These are phyloP conservation scores for Ryuthela nishihirai DNA, from an alignment of 2,888 invertebrate genomes.

Conservation along the genomic window DNA sequence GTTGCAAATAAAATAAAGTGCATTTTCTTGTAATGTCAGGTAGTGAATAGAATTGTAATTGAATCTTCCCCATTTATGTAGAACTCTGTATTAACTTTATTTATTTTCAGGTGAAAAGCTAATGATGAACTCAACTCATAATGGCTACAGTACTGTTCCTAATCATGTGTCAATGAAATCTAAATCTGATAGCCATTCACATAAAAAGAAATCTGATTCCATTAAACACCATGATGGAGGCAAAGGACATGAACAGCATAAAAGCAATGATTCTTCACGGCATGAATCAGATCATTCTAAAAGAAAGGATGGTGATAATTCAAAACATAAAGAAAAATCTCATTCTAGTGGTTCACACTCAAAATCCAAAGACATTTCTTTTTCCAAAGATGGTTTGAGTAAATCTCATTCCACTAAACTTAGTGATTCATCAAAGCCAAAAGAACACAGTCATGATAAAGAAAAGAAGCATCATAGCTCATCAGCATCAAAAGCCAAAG, in stretches of 20 bases:
- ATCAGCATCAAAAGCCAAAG: constrained; percentile 15
- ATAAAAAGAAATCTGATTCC: neutral
- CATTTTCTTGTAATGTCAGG: too few species aligned
- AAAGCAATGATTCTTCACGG: neutral
- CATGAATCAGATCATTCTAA: constrained; percentile 31
- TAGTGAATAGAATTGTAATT: too few species aligned
- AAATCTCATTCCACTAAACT: constrained; percentile 7
- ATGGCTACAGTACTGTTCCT: constrained; percentile 27
- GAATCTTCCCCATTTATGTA: too few species aligned
- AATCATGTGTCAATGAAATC: constrained; percentile 14
- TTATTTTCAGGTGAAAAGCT: constrained; percentile 18
- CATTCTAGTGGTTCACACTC: constrained; percentile 4
- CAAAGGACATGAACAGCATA: constrained; percentile 10
- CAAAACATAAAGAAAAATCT: constrained; percentile 1
- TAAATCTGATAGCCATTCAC: constrained; percentile 14
- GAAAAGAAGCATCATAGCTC: constrained; percentile 16
- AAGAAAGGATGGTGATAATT: constrained; percentile 19
- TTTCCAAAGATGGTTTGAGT: constrained; percentile 11
- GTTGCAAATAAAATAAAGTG: too few species aligned
- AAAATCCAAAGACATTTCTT: neutral
- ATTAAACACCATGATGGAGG: constrained; percentile 13
- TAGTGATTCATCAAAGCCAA: constrained; percentile 1
- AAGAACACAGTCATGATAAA: constrained; percentile 11
- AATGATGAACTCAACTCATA: constrained; percentile 34
- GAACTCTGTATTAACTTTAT: too few species aligned